Evolutionary conservation across 2,888 invertebrate species (phyloP).

Genomic region (Amiota minor): DNA sequence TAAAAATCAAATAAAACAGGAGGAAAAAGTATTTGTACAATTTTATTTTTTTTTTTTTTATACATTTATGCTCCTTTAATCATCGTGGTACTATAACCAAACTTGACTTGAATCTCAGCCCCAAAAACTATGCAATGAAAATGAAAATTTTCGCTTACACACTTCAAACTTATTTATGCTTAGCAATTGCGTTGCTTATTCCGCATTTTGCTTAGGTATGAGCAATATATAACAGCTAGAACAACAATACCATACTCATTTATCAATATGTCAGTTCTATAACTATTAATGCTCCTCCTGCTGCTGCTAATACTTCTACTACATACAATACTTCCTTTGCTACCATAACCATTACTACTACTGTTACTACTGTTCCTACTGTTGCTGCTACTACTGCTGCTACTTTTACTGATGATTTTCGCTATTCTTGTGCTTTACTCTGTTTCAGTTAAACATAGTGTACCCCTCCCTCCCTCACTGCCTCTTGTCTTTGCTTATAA

Average conservation of each 20-base stretch:
- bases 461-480: not conserved
- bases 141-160: not conserved
- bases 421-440: constrained; percentile 37
- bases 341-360: no score
- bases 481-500: not conserved
- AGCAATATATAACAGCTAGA: not conserved
- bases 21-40: not conserved
- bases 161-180: not conserved
- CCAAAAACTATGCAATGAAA: not conserved
- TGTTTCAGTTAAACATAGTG: not conserved
- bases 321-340: no score
- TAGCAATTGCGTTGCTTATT: not conserved
- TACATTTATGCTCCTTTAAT: not conserved
- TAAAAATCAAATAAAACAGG: constrained; percentile 19
- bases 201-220: not conserved
- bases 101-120: constrained; percentile 32
- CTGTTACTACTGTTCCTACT: not conserved
- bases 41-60: not conserved
- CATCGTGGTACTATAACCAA: not conserved
- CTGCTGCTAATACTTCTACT: constrained; percentile 18
- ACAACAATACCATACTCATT: constrained; percentile 52
- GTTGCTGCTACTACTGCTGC: constrained; percentile 14
- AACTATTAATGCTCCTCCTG: constrained; percentile 62
- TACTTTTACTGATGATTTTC: not conserved
- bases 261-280: constrained; percentile 70